Base-by-base conservation (phyloP, 2,888 invertebrate genomes). In the Gibbula magus region DNA sequence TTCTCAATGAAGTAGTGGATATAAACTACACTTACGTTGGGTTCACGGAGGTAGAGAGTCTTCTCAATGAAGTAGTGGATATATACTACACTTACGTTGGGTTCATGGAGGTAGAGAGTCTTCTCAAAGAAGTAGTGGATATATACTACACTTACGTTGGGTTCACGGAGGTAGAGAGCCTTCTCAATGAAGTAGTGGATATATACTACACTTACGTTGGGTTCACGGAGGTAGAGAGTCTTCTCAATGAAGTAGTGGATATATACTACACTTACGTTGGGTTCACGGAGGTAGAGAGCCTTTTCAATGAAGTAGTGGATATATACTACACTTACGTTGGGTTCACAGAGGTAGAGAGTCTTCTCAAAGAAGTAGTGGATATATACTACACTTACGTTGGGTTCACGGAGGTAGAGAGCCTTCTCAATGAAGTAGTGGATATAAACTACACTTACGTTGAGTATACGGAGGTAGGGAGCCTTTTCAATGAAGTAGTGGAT, bases 1-100 rank as follows among this genome's bases (percentile, higher is more conserved):
- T 95, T 94, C 70, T 94, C 94, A 67, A 96, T 94, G 87, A 96
- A 94, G 87, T 94, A 93, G 80, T 94, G 94, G 0, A 95, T 94
- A 89, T 96, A n/a, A n/a, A n/a, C n/a, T n/a, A 79, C 94, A 87
- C 91, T 86, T 88, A 94, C 94, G 84, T 92, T 91, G 8, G 94
- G 94, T 82, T 93, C 93, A 80, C 93, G 85, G 45, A 94, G 91
- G 87, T 93, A 93, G 20, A 95, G 91, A 0, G 95, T 95, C 88
- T 95, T 94, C 70, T 94, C 94, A 67, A 96, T 94, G 87, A 96
- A 94, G 87, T 94, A 93, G 80, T 94, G 94, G 0, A 95, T 94
- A 89, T 96, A 95, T 29, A 94, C 94, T 75, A 94, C 94, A 10
- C 91, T 86, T 88, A 94, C 94, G 84, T 92, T 91, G 8, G 94